Evolutionary conservation across 23 tunicate genomes (phyloP).

Genomic region (Halocynthia aurantium): DNA sequence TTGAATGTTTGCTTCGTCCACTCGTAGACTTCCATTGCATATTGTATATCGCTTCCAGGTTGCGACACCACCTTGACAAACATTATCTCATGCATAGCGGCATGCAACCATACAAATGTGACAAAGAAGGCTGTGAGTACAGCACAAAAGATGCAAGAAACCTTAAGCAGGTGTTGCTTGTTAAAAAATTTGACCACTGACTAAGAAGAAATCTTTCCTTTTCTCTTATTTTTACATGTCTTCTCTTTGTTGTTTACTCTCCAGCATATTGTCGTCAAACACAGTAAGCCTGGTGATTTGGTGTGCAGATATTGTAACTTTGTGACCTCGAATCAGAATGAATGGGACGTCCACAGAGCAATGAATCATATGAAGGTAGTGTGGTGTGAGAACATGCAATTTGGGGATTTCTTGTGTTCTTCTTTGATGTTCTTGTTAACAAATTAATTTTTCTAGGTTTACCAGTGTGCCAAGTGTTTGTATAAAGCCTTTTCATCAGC

Average conservation of each 20-base stretch:
- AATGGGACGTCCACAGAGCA: constrained; percentile 44
- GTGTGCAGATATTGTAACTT: constrained; percentile 31
- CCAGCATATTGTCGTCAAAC: constrained; percentile 19
- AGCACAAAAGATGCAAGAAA: constrained; percentile 25
- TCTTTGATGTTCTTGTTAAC: too few relatives aligned
- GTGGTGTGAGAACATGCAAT: background rate
- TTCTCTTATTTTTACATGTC: background rate
- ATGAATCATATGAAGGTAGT: constrained; percentile 38
- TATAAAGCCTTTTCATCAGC: constrained; percentile 12
- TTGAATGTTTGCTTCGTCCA: background rate
- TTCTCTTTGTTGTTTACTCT: background rate
- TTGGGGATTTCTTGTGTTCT: too few relatives aligned
- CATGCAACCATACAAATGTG: constrained; percentile 15
- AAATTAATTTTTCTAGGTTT: background rate
- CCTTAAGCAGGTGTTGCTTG: constrained; percentile 17
- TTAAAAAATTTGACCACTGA: background rate
- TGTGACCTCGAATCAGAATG: constrained; percentile 33
- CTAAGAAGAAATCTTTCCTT: background rate
- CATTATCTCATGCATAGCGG: constrained; percentile 26
- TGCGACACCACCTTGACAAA: constrained; percentile 29
- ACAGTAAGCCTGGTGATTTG: constrained; percentile 34
- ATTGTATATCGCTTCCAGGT: background rate
- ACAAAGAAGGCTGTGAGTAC: constrained; percentile 14
- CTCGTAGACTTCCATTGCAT: background rate
- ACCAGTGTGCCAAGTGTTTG: constrained; percentile 23